Evolutionary conservation across 1,140 invertebrate genomes (phyloP), one percentile per base, ranked within the genome.

Genomic region (Drosophila mojavensis): DNA sequence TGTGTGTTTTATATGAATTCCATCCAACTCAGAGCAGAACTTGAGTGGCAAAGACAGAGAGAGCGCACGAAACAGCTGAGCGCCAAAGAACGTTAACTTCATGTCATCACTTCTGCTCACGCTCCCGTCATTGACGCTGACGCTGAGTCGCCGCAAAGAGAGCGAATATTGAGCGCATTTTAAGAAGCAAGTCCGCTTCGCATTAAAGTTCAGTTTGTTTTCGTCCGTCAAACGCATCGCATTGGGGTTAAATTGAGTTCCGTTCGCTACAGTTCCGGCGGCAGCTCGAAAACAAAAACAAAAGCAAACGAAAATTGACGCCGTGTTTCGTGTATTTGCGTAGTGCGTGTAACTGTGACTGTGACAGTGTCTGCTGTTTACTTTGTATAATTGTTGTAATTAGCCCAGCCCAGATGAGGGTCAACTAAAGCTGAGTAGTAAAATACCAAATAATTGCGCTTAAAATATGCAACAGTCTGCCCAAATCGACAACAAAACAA

Each of bases 401-500:
- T 83, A 78, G 41, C 41, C 30, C 54, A 36, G n/a, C 75, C 20
- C 41, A 71, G 50, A 59, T 53, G 11, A 48, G 45, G 30, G 17
- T 39, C 48, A 39, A 48, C 36, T 41, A 20, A 28, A 53, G 50
- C 47, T 48, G 58, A 66, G 45, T 53, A n/a, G 75, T 72, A 81
- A 79, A 82, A 79, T 64, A 70, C 58, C 67, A 67, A 82, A 88
- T 86, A 86, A 82, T 86, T 86, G 48, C 75, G 26, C 50, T 75
- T 50, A 65, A 82, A 75, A 79, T 88, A 80, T 88, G 75, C 61
- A 73, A 73, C 75, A 17, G 56, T 56, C 60, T 17, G 43, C 15
- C 43, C 61, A 68, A 67, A 71, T 64, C 63, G 59, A 78, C 48
- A 63, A 39, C 63, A 70, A 72, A 15, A 77, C 45, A 73, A 73